Evolutionary conservation across 2,888 invertebrate genomes (phyloP).

Genomic region (Corbicula japonica): DNA sequence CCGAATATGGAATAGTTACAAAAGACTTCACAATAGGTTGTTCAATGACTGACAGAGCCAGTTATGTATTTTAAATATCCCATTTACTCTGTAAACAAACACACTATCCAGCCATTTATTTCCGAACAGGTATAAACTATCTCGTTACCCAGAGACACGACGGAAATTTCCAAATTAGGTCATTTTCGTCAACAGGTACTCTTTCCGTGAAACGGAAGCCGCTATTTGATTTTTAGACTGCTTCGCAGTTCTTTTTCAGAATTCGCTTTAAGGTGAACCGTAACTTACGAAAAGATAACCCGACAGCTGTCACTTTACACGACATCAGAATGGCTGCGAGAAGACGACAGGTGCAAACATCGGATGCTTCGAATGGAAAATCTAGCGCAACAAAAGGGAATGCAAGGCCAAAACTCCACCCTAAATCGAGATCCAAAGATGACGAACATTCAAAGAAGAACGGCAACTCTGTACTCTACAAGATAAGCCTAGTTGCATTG

Average conservation of each 20-base stretch:
- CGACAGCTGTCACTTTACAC: conserved; percentile 55
- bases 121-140: conserved; percentile 78
- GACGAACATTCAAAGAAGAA: conserved; percentile 47
- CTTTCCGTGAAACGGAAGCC: conserved; percentile 24
- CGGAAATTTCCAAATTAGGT: conserved; percentile 75
- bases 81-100: neutral
- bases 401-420: conserved; percentile 39
- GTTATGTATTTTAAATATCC: conserved; percentile 9
- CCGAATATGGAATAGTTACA: neutral
- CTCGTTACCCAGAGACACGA: conserved; percentile 76
- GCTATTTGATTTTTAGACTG: conserved; percentile 9
- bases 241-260: neutral
- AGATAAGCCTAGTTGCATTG: conserved; percentile 48
- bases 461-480: conserved; percentile 44
- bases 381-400: conserved; percentile 35
- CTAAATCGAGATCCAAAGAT: conserved; percentile 48
- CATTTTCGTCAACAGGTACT: conserved; percentile 70
- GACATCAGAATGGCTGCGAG: conserved; percentile 67
- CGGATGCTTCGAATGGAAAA: conserved; percentile 57
- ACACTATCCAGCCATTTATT: conserved; percentile 56
- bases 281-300: conserved; percentile 11
- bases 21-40: conserved; percentile 7
- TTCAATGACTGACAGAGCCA: neutral
- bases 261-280: no score
- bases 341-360: conserved; percentile 42